phyloP scores from a whole-genome alignment of 2,888 invertebrate genomes.

The Eristalis tenax region DNA sequence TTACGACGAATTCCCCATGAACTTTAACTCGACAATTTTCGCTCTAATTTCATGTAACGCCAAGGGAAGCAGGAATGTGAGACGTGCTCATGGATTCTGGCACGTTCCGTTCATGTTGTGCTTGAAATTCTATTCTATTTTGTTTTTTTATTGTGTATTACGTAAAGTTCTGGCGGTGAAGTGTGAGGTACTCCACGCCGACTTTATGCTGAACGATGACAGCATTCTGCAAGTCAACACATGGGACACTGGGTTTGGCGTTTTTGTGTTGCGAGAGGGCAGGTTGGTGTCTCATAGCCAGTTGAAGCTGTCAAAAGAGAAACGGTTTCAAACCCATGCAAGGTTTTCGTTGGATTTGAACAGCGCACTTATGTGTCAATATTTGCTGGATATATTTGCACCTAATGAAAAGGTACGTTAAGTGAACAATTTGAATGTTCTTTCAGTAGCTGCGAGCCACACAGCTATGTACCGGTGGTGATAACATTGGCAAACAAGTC shows the following conservation, averaged over 20 bases:
- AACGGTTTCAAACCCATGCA: not conserved
- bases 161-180: slow-evolving; percentile 6
- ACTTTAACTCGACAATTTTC: slow-evolving; percentile 26
- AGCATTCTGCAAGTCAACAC: not conserved
- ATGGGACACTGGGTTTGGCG: not conserved
- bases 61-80: slow-evolving; percentile 40
- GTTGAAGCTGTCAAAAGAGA: not conserved
- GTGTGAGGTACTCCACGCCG: slow-evolving; percentile 16
- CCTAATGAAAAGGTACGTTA: slow-evolving; percentile 36
- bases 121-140: slow-evolving; percentile 56
- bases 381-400: slow-evolving; percentile 17
- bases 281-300: too few species aligned
- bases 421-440: slow-evolving; percentile 42
- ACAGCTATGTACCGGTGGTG: not conserved
- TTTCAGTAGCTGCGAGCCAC: slow-evolving; percentile 3
- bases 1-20: slow-evolving; percentile 42
- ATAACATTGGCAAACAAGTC: slow-evolving; percentile 29
- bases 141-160: slow-evolving; percentile 29
- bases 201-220: slow-evolving; percentile 20
- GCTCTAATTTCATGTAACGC: slow-evolving; percentile 45
- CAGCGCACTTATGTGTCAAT: not conserved
- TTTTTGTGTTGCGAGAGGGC: not conserved
- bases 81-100: slow-evolving; percentile 53
- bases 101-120: slow-evolving; percentile 57
- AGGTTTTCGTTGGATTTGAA: not conserved